These are phyloP conservation scores for Penaeus indicus DNA, from an alignment of 1,140 invertebrate species.

Conservation along the genomic window DNA sequence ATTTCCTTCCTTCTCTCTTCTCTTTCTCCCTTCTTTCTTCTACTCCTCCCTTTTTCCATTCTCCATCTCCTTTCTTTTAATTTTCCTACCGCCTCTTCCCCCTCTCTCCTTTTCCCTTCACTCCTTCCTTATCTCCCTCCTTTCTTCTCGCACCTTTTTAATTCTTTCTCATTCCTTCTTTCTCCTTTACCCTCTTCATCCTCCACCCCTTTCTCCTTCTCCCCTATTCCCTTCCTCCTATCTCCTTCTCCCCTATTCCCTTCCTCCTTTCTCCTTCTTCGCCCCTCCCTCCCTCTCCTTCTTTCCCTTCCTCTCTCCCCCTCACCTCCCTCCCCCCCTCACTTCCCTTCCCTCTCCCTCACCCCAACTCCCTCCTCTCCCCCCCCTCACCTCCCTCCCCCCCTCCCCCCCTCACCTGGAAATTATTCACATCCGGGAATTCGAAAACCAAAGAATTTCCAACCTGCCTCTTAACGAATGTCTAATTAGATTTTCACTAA, in stretches of 20 bases:
- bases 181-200: neutral
- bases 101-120: neutral
- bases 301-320: too few relatives aligned
- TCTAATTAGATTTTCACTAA: too few relatives aligned
- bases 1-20: too few relatives aligned
- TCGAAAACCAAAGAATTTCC: too few relatives aligned
- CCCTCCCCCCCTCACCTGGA: too few relatives aligned
- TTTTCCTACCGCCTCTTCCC: too few relatives aligned
- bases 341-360: neutral
- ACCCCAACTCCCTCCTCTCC: too few relatives aligned
- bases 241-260: neutral
- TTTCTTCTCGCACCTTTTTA: neutral
- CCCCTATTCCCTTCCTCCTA: neutral
- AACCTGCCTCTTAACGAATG: too few relatives aligned
- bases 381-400: too few relatives aligned
- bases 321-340: neutral
- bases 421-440: too few relatives aligned
- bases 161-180: too few relatives aligned
- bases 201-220: too few relatives aligned
- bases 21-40: neutral
- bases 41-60: neutral
- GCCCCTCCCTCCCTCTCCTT: neutral
- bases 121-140: neutral
- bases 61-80: neutral
- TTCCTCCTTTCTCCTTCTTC: neutral